These are phyloP conservation scores for Drosophila monieri DNA, from an alignment of 2,888 invertebrate species.

Conservation along the genomic window DNA sequence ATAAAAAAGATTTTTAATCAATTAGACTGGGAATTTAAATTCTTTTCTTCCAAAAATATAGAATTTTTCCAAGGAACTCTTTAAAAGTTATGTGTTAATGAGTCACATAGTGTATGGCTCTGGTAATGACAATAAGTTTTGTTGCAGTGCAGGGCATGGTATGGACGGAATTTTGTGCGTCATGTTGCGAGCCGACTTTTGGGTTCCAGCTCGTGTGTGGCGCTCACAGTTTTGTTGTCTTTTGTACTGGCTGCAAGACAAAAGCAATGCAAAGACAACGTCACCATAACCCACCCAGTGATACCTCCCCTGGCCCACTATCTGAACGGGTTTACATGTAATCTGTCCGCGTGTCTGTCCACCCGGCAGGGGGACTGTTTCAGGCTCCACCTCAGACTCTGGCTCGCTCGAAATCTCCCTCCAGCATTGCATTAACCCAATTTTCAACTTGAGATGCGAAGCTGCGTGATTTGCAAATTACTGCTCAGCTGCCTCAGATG, in stretches of 20 bases:
- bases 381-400: slow-evolving; percentile 9
- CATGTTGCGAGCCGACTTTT: slow-evolving; percentile 59
- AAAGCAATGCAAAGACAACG: slow-evolving; percentile 57
- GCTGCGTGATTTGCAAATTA: slow-evolving; percentile 80
- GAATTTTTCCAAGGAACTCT: not conserved
- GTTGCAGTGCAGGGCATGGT: slow-evolving; percentile 31
- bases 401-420: slow-evolving; percentile 19
- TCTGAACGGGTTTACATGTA: slow-evolving; percentile 70
- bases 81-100: not conserved
- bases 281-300: slow-evolving; percentile 19
- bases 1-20: slow-evolving; percentile 2
- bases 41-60: not conserved
- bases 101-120: slow-evolving; percentile 2
- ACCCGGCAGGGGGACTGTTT: slow-evolving; percentile 16
- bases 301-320: not conserved
- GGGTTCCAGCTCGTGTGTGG: slow-evolving; percentile 55
- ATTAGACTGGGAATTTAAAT: not conserved
- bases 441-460: slow-evolving; percentile 76
- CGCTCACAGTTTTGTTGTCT: slow-evolving; percentile 73
- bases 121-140: not conserved
- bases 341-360: slow-evolving; percentile 50
- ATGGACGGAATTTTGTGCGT: slow-evolving; percentile 72
- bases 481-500: slow-evolving; percentile 30
- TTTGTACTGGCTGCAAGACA: slow-evolving; percentile 73
- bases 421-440: slow-evolving; percentile 78